These are phyloP conservation scores for Ceyx melanurus DNA, from an alignment of 2,113 vertebrate species.

Conservation along the genomic window DNA sequence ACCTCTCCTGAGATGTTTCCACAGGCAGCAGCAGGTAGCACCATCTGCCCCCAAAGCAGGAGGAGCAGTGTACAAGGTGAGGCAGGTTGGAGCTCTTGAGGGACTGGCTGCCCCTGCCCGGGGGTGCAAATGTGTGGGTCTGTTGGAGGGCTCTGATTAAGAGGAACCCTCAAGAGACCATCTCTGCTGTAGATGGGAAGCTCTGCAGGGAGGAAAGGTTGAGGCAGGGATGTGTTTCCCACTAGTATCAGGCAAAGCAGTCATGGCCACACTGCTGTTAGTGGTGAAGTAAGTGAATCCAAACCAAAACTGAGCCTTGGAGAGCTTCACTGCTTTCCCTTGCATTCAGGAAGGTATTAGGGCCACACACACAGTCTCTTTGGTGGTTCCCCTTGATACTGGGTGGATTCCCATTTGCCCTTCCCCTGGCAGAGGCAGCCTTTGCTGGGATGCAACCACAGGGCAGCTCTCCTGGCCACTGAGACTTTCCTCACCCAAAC, in stretches of 20 bases:
- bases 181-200: background rate
- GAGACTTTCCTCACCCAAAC: background rate
- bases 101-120: background rate
- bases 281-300: background rate
- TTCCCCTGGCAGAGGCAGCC: background rate
- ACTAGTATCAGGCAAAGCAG: background rate
- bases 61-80: background rate
- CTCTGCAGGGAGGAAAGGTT: background rate
- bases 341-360: accelerated
- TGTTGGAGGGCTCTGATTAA: background rate
- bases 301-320: background rate
- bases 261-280: background rate
- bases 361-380: too few relatives aligned
- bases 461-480: accelerated
- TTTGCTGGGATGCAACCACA: accelerated
- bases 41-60: background rate
- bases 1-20: accelerated
- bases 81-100: accelerated
- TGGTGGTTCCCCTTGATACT: background rate
- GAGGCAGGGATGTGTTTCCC: background rate
- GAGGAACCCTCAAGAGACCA: too few relatives aligned
- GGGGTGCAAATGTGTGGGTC: background rate
- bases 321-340: accelerated
- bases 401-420: background rate
- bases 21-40: background rate